Conservation (phyloP, 2,113 vertebrate genomes). For the Periophthalmus modestus region DNA sequence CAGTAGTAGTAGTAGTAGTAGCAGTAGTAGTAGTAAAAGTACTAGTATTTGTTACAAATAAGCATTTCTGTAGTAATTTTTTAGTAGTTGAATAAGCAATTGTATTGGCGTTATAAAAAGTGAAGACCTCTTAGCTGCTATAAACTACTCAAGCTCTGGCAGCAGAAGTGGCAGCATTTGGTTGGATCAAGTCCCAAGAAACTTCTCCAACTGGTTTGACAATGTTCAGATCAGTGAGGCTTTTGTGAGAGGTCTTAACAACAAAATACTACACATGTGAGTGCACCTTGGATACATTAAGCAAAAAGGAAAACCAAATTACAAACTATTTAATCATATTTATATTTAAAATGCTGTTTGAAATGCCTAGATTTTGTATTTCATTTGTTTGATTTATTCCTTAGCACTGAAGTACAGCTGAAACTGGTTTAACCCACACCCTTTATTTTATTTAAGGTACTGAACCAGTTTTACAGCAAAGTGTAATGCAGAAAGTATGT, state of each 20-base stretch:
- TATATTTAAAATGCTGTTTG: background rate
- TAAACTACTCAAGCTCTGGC: background rate
- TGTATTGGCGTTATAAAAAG: background rate
- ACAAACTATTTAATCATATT: background rate
- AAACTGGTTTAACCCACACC: background rate
- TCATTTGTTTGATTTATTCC: background rate
- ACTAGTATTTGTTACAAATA: no score
- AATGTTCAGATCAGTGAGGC: background rate
- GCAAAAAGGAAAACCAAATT: background rate
- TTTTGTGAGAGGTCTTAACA: background rate
- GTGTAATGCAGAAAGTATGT: no score
- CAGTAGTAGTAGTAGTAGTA: no score
- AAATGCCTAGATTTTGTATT: background rate
- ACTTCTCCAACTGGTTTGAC: constrained; percentile 1
- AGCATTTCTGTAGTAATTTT: no score
- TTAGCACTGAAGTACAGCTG: background rate
- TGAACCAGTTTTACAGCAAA: no score
- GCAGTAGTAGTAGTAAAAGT: no score
- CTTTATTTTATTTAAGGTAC: background rate
- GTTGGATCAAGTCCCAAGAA: background rate
- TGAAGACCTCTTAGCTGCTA: background rate
- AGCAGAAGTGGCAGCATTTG: background rate
- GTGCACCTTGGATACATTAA: background rate
- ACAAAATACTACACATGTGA: background rate
- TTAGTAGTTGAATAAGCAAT: background rate